These are phyloP conservation scores for Benthosema pterotum DNA, from an alignment of 2,797 vertebrate genomes.

Conservation along the genomic window DNA sequence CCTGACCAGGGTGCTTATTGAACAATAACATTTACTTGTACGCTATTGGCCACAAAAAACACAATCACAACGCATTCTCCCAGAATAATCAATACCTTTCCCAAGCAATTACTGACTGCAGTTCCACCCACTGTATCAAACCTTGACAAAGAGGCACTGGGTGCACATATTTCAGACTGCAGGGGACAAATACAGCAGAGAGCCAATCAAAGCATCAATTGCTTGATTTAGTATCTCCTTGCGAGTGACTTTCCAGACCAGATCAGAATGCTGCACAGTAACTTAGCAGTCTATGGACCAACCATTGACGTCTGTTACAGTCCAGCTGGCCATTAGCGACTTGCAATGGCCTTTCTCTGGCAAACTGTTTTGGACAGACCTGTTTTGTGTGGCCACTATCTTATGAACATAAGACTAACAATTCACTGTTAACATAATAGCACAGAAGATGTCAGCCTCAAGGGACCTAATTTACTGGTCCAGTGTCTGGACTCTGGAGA, in stretches of 20 bases:
- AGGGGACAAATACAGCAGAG: slow-evolving; percentile 13
- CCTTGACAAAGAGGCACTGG: neutral
- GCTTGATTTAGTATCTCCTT: slow-evolving; percentile 11
- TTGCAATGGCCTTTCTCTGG: too few relatives aligned
- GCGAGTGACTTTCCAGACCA: neutral
- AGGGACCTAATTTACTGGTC: slow-evolving; percentile 28
- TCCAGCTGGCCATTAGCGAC: too few relatives aligned
- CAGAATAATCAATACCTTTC: slow-evolving; percentile 2
- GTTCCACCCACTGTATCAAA: slow-evolving; percentile 11
- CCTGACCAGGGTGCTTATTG: neutral
- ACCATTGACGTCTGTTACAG: too few relatives aligned
- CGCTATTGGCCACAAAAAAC: neutral
- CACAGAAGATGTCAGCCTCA: slow-evolving; percentile 10
- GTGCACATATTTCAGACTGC: slow-evolving; percentile 4
- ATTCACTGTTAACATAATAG: slow-evolving; percentile 1
- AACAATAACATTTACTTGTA: neutral
- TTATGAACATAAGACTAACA: neutral
- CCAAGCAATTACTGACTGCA: neutral
- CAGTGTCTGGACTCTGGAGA: slow-evolving; percentile 16
- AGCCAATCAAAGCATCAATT: slow-evolving; percentile 11
- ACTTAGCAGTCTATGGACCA: too few relatives aligned
- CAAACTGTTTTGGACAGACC: too few relatives aligned
- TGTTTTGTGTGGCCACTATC: neutral
- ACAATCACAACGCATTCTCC: neutral
- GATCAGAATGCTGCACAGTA: too few relatives aligned